Percentiles rank a stretch among this genome's conserved stretches.
Evolutionary conservation across 1,140 invertebrate species (phyloP).

Genomic region (Uloborus diversus): DNA sequence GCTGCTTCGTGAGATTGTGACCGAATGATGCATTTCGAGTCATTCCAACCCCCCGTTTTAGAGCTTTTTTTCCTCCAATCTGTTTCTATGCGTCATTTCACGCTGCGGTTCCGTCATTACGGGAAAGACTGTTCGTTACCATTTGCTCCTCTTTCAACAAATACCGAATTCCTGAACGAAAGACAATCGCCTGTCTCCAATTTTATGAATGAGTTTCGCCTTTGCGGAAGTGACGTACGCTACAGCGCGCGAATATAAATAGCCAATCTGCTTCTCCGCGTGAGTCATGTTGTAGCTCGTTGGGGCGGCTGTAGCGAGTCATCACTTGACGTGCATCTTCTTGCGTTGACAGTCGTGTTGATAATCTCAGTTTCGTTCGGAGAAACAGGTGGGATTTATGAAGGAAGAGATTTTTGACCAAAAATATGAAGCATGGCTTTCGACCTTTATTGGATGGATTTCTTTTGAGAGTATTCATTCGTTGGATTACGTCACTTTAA

Average conservation of each 20-base stretch:
- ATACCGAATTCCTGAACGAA: neutral
- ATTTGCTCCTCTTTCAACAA: neutral
- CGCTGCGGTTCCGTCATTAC: too few relatives aligned
- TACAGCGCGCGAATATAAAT: conserved; percentile 27
- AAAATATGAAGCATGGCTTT: too few relatives aligned
- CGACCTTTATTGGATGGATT: too few relatives aligned
- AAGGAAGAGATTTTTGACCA: too few relatives aligned
- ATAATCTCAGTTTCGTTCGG: neutral
- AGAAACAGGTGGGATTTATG: neutral
- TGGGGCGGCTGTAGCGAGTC: neutral
- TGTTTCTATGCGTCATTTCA: too few relatives aligned
- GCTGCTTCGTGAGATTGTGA: too few relatives aligned
- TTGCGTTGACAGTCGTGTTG: neutral
- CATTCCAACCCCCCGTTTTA: too few relatives aligned
- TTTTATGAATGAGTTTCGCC: conserved; percentile 49
- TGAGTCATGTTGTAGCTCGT: conserved; percentile 8
- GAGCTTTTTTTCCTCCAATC: too few relatives aligned
- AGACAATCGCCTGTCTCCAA: neutral
- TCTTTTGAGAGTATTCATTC: too few relatives aligned
- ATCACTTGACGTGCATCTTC: neutral
- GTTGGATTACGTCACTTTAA: too few relatives aligned
- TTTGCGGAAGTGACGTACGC: conserved; percentile 38
- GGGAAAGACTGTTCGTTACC: neutral
- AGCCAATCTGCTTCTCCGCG: conserved; percentile 14
- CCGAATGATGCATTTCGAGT: too few relatives aligned